Evolutionary conservation across 2,113 vertebrate genomes (phyloP), one percentile per base, ranked within the genome.

Genomic region (Datnioides undecimradiatus): DNA sequence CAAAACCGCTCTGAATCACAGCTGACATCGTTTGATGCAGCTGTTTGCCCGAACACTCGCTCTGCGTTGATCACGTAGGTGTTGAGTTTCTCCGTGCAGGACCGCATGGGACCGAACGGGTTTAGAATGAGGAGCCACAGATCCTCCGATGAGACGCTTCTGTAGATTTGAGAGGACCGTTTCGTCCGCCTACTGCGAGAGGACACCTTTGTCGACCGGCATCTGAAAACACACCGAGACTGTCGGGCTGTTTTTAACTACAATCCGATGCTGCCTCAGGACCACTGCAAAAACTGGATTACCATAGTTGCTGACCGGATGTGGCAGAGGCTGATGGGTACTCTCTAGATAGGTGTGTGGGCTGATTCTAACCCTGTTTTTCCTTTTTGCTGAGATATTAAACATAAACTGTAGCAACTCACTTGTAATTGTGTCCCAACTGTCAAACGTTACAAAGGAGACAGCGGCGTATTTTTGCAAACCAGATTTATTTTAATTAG

Each of bases 181-280:
- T 55, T 45, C 8, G 17, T 36, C 38, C 14, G 27, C 12, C 16
- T 52, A 34, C 25, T 29, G 51, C 54, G 17, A 48, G 4, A 21
- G 13, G 0, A 10, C 13, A 3, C 6, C 66, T 73, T 43, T 55
- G 40, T 41, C 25, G 49, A 68, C 55, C 19, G 52, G 19, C 29
- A 21, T 57, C 38, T 72, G n/a, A 74, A 67, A 70, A 36, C 51
- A n/a, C 29, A 9, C 19, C 1, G 13, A 27, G 9, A 21, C 72
- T 52, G 63, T 43, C 19, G 0, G 6, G 8, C 55, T 83, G 63
- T 80, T 87, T 87, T 73, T 55, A 60, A 58, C 52, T 67, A 46
- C 43, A 74, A 78, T 58, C 25, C 40, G 46, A 55, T 52, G n/a
- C 27, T 55, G 73, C 31, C 77, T 34, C 17, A 75, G 21, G 45